phyloP scores from a whole-genome alignment of 2,113 vertebrate genomes.

The Oncorhynchus masou region DNA sequence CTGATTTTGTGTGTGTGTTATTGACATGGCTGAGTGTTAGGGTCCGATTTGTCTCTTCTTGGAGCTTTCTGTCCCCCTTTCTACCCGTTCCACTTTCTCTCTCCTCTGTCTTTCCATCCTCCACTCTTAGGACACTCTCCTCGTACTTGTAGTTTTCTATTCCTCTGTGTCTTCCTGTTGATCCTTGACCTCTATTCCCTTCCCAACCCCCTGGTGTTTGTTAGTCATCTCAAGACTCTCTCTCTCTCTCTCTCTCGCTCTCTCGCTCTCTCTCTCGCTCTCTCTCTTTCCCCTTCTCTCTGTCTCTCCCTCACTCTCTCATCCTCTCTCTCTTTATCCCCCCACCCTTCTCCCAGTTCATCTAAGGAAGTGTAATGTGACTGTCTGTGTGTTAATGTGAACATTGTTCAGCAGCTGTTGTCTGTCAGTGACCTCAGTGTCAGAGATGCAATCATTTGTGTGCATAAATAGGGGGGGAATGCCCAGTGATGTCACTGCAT shows the following conservation, averaged over 20 bases:
- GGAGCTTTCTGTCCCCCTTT: too few species aligned
- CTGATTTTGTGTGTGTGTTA: too few species aligned
- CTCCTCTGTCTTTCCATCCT: background rate
- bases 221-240: background rate
- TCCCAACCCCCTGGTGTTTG: background rate
- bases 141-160: background rate
- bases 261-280: background rate
- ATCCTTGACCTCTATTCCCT: background rate
- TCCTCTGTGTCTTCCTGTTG: background rate
- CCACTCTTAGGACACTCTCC: background rate
- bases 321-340: slow-evolving; percentile 1
- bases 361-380: background rate
- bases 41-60: too few species aligned
- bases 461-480: background rate
- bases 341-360: background rate
- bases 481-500: background rate
- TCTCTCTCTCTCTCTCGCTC: background rate
- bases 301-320: slow-evolving; percentile 1
- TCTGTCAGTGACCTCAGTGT: background rate
- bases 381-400: background rate
- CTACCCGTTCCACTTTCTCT: too few species aligned
- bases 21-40: too few species aligned
- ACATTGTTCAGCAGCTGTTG: background rate
- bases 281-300: background rate
- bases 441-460: background rate